These are phyloP conservation scores for Eueremaeus valkanovi DNA, from an alignment of 2,888 invertebrate genomes.

Conservation along the genomic window DNA sequence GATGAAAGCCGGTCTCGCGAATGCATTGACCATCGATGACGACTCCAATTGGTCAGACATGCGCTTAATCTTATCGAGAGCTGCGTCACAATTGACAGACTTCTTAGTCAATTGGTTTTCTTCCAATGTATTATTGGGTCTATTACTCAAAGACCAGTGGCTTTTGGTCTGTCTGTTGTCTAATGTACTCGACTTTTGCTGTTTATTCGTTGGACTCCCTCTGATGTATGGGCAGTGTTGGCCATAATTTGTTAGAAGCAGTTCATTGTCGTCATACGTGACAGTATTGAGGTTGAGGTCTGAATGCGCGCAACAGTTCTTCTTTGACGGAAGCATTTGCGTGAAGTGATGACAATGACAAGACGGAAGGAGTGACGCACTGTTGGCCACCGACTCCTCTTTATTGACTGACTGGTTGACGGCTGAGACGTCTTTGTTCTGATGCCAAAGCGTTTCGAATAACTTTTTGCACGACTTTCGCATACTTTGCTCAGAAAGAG, in stretches of 20 bases:
- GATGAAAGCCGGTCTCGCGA: constrained; percentile 17
- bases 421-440: constrained; percentile 19
- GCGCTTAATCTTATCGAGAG: not conserved
- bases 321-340: not conserved
- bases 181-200: not conserved
- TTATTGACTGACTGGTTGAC: not conserved
- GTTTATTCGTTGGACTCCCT: not conserved
- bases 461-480: constrained; percentile 44
- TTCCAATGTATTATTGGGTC: not conserved
- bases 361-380: not conserved
- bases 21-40: constrained; percentile 28
- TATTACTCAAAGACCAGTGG: not conserved
- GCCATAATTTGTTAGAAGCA: not conserved
- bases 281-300: not conserved
- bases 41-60: constrained; percentile 25
- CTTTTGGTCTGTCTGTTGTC: not conserved
- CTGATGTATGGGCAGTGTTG: not conserved
- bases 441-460: constrained; percentile 44
- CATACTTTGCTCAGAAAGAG: constrained; percentile 44
- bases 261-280: constrained; percentile 14
- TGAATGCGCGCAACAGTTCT: not conserved
- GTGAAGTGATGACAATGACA: constrained; percentile 24
- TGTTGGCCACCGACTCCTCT: not conserved
- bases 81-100: constrained; percentile 1
- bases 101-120: not conserved